A percentile compares a stretch with the other conserved stretches of the same genome.
phyloP scores from a whole-genome alignment of 2,797 vertebrate species.

The Urophycis tenuis region DNA sequence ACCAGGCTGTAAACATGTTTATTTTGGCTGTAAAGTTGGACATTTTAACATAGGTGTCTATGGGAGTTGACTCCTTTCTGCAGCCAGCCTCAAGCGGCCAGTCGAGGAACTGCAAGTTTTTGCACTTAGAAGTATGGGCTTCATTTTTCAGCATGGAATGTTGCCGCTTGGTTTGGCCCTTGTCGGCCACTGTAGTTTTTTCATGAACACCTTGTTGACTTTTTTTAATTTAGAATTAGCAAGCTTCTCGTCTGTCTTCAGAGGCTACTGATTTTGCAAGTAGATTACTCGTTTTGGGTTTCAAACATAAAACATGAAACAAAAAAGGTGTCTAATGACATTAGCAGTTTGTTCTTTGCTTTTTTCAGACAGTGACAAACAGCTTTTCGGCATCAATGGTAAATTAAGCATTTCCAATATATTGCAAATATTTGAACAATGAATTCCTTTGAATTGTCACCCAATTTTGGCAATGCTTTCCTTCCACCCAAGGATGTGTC shows the following conservation, averaged over 20 bases:
- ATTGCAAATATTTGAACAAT: neutral
- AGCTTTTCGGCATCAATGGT: constrained; percentile 32
- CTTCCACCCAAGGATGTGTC: constrained; percentile 41
- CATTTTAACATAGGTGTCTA: too few relatives aligned
- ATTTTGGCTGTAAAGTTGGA: too few relatives aligned
- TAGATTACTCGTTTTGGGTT: neutral
- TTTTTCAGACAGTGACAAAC: constrained; percentile 38
- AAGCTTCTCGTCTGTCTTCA: too few relatives aligned
- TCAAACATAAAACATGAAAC: neutral
- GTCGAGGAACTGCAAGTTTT: too few relatives aligned
- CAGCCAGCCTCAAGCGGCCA: too few relatives aligned
- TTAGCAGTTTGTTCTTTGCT: constrained; percentile 10
- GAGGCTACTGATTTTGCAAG: neutral
- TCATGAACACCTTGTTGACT: too few relatives aligned
- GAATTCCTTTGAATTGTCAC: neutral
- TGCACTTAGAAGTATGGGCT: too few relatives aligned
- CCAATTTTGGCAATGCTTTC: neutral
- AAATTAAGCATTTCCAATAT: neutral
- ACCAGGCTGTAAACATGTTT: too few relatives aligned
- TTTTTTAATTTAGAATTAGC: neutral
- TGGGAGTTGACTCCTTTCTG: too few relatives aligned
- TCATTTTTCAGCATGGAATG: too few relatives aligned
- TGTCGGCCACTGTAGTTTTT: too few relatives aligned
- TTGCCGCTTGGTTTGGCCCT: too few relatives aligned
- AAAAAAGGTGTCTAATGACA: neutral